Evolutionary conservation across 2,888 invertebrate genomes (phyloP), one percentile per base, ranked within the genome.

Genomic region (Cheilosia vernalis): DNA sequence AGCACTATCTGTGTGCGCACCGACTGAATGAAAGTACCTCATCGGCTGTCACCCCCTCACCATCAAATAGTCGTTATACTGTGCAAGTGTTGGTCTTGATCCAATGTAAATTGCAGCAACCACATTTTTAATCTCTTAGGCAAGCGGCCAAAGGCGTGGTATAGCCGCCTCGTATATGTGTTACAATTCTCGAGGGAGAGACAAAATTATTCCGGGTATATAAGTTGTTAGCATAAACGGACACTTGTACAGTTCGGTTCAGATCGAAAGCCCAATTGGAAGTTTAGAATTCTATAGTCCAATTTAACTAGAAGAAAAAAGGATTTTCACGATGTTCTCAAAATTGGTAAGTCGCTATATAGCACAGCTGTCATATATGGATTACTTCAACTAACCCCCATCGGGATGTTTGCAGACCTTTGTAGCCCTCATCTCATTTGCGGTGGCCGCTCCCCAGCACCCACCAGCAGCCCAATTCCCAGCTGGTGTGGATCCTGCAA

Each of bases 401-500:
- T 2, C n/a, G 4, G 79, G 27, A 77, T 83, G 72, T 69, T 83
- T 87, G 49, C 87, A 92, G 92, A 87, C 89, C 42, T 85, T 92
- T 86, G 88, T 89, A 77, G 89, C 92, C 63, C 88, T 91, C 61
- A 73, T 91, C 83, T 90, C 90, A 55, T 84, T 91, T 83, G 90
- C 89, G 6, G 81, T 90, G 87, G 91, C 91, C 63, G 91, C 91
- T 76, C 92, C 92, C 13, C 92, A 92, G 87, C 92, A 92, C 87
- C 91, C 60, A 78, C 90, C 88, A 69, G 92, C 92, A 21, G 92
- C 92, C 4, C 91, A 92, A 76, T 93, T 91, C 89, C 93, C 93
- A 77, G 93, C 93, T 87, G 93, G 93, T 60, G 92, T 93, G 19
- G 92, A 93, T 90, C 93, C 93, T 9, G 87, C 90, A 87, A 91